Conservation (phyloP, 2,888 invertebrate species). For the Penaeus monodon region DNA sequence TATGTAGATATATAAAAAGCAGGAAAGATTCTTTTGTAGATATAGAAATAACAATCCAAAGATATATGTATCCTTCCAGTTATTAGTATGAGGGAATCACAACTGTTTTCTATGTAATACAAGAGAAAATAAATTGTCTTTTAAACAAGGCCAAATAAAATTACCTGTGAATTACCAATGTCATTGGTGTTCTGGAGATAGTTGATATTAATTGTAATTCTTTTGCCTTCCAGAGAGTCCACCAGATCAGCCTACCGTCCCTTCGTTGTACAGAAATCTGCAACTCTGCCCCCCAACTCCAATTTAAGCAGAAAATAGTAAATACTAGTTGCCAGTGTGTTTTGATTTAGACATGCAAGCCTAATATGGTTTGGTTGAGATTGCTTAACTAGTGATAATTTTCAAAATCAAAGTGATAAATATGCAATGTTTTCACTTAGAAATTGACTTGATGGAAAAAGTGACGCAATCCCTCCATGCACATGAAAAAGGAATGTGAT, state of each 20-base stretch:
- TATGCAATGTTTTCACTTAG: no score
- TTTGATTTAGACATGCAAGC: no score
- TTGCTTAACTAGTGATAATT: no score
- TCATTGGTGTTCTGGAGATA: no score
- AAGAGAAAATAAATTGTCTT: background rate
- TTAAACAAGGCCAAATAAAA: no score
- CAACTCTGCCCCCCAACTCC: constrained; percentile 79
- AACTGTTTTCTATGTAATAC: background rate
- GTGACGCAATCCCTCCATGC: constrained; percentile 4
- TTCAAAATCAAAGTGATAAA: no score
- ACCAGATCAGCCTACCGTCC: constrained; percentile 83
- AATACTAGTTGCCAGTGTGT: no score
- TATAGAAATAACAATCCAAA: background rate
- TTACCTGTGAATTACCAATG: no score
- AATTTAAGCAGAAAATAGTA: constrained; percentile 61
- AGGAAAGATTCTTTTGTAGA: background rate
- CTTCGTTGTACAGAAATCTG: constrained; percentile 80
- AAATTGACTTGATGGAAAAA: constrained; percentile 6
- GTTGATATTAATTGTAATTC: background rate
- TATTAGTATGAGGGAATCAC: no score
- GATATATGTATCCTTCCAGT: background rate
- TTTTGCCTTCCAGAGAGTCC: constrained; percentile 76
- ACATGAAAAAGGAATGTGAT: background rate
- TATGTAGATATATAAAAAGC: background rate
- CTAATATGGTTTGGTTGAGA: no score